Percentiles rank a stretch among this genome's conserved stretches.
phyloP scores from a whole-genome alignment of 2,113 vertebrate species.

The Bostrychus sinensis region DNA sequence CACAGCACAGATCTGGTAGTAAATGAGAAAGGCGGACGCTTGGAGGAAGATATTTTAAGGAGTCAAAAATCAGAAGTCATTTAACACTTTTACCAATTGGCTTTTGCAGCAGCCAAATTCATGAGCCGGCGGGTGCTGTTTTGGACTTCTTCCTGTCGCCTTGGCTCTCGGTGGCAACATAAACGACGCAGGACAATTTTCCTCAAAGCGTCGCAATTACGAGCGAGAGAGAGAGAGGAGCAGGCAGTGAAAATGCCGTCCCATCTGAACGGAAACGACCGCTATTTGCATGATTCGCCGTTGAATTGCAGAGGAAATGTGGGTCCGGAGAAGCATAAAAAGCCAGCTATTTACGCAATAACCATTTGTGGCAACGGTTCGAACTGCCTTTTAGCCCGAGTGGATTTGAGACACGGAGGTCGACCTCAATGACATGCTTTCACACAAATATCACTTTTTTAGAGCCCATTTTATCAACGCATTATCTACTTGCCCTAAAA shows the following conservation, averaged over 20 bases:
- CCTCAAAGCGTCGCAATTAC: constrained; percentile 54
- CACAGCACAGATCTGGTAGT: constrained; percentile 10
- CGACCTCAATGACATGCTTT: constrained; percentile 15
- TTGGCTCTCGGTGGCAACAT: constrained; percentile 19
- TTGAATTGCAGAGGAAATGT: constrained; percentile 15
- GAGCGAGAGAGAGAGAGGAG: not conserved
- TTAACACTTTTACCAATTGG: constrained; percentile 45
- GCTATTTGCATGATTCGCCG: constrained; percentile 42
- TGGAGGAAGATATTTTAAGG: constrained; percentile 13
- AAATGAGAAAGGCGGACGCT: not conserved
- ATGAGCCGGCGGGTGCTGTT: not conserved
- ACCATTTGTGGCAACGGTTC: constrained; percentile 20
- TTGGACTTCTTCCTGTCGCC: constrained; percentile 8
- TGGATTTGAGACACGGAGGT: constrained; percentile 1
- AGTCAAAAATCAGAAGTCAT: constrained; percentile 40
- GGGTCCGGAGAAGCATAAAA: constrained; percentile 4
- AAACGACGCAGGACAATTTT: constrained; percentile 48
- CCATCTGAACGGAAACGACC: constrained; percentile 14
- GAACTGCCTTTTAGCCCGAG: constrained; percentile 3
- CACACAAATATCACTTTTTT: not conserved
- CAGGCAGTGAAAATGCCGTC: not conserved
- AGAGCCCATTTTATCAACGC: not conserved
- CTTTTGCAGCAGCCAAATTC: constrained; percentile 30
- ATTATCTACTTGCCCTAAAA: not conserved
- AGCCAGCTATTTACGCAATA: constrained; percentile 25